Evolutionary conservation across 2,113 vertebrate genomes (phyloP), one percentile per base, ranked within the genome.

Genomic region (Pungitius pungitius): DNA sequence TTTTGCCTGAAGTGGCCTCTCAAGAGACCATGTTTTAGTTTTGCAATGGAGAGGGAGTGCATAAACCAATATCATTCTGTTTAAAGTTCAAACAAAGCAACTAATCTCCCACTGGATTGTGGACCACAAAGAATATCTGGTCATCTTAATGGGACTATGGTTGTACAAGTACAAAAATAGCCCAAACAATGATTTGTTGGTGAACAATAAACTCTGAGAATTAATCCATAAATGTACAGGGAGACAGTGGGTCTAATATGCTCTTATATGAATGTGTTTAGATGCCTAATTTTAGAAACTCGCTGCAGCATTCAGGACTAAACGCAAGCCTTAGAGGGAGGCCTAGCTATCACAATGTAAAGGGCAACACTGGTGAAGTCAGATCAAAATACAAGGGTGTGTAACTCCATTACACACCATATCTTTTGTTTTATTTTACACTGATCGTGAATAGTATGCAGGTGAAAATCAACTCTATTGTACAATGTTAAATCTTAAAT

Each of bases 21-120:
- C 72, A 1, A 18, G 73, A 74, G 70, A 45, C 13, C 7, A 0
- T 12, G 17, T 42, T n/a, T 80, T 15, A 55, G 60, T 52, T 39
- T 13, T 8, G 13, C 17, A 22, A 55, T 49, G 35, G 13, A 63
- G 77, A 4, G 0, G 43, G 42, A 60, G 59, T 20, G 55, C 20
- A 40, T 68, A 11, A 61, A 58, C 39, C 49, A 71, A 72, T 62
- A 27, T 35, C 14, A 51, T 30, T 78, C 35, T 49, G 73, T 69
- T 82, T 72, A 73, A 75, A 81, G 81, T 81, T 86, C 70, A 86
- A 82, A 84, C 43, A 67, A 63, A 71, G 67, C 40, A 27, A 66
- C 33, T 27, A 17, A 60, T 30, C 65, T 64, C 42, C 27, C 1
- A 1, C 59, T 67, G 66, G 71, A 30, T 30, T 3, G 30, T 30